Conservation (phyloP, 2,888 invertebrate species). For the Apodemia hepburni region DNA sequence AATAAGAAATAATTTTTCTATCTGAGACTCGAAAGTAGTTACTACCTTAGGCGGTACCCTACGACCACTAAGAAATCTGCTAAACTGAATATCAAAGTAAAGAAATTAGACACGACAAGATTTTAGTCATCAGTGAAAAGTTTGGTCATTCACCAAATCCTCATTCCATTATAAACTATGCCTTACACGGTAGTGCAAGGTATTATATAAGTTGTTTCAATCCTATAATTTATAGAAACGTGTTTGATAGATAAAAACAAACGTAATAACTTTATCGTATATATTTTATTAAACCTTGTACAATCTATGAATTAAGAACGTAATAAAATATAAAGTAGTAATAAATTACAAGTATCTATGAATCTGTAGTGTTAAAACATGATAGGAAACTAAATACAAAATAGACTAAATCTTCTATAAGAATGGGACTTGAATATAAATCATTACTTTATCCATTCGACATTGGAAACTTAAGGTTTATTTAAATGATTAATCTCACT, state of each 20-base stretch:
- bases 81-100: too few species aligned
- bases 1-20: too few species aligned
- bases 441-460: constrained; percentile 2
- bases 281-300: constrained; percentile 42
- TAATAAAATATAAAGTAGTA: constrained; percentile 50
- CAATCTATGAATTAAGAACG: constrained; percentile 52
- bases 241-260: background rate
- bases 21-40: too few species aligned
- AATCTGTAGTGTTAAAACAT: constrained; percentile 5
- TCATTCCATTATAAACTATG: too few species aligned
- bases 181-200: background rate
- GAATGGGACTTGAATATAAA: constrained; percentile 6
- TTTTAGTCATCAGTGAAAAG: too few species aligned
- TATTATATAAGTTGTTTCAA: background rate
- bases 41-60: too few species aligned
- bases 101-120: too few species aligned
- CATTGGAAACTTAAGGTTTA: background rate
- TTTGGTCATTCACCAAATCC: too few species aligned
- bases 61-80: too few species aligned
- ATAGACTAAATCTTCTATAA: constrained; percentile 3
- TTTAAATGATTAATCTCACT: constrained; percentile 4
- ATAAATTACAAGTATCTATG: constrained; percentile 32
- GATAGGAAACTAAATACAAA: constrained; percentile 14
- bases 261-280: constrained; percentile 11
- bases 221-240: background rate